Evolutionary conservation across 2,888 invertebrate genomes (phyloP).

Genomic region (Piscicola geometra): DNA sequence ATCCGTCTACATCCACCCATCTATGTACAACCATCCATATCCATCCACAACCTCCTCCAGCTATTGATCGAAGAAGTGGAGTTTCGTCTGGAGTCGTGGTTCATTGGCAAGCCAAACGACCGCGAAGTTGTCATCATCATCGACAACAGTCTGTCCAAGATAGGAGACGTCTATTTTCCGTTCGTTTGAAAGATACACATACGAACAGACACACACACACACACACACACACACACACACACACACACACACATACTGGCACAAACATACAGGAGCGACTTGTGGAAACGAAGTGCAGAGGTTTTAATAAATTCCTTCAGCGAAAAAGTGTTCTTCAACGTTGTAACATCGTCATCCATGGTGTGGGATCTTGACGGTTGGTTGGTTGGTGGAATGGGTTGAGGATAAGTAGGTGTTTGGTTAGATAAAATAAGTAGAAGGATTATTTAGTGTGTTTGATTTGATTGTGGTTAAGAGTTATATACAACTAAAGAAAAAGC

Average conservation of each 20-base stretch:
- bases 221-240: background rate
- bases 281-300: constrained; percentile 15
- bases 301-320: constrained; percentile 17
- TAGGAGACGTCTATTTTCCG: background rate
- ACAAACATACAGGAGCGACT: background rate
- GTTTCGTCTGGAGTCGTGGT: constrained; percentile 29
- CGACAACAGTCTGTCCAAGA: constrained; percentile 15
- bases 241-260: background rate
- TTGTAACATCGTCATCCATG: constrained; percentile 29
- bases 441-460: no score
- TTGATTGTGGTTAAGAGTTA: no score
- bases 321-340: background rate
- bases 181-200: background rate
- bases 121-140: constrained; percentile 23
- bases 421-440: no score
- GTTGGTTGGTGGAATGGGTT: no score
- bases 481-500: background rate
- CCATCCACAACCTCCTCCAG: no score
- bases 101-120: constrained; percentile 17
- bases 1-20: no score
- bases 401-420: no score
- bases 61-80: background rate
- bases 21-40: no score
- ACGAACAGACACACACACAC: no score
- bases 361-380: constrained; percentile 21